Evolutionary conservation across 2,888 invertebrate species (phyloP).

Genomic region (Graphium colonna): DNA sequence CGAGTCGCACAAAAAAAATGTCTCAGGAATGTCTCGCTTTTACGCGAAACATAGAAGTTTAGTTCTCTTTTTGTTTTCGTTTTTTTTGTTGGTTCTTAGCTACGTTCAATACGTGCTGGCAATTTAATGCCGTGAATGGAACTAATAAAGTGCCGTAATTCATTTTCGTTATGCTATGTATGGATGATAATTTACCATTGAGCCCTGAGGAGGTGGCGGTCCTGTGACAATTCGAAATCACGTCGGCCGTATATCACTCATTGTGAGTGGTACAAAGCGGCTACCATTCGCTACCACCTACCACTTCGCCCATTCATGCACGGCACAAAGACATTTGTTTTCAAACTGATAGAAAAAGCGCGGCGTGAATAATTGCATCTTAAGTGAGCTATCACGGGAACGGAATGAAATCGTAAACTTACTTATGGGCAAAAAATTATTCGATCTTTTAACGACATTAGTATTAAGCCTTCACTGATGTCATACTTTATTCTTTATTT

Average conservation of each 20-base stretch:
- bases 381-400: conserved; percentile 41
- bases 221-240: conserved; percentile 72
- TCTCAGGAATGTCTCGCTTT: conserved; percentile 1
- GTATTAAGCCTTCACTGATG: conserved; percentile 44
- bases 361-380: conserved; percentile 66
- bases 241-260: conserved; percentile 78
- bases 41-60: not conserved
- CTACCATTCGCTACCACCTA: conserved; percentile 68
- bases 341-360: conserved; percentile 61
- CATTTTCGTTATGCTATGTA: conserved; percentile 77
- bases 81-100: not conserved
- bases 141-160: conserved; percentile 73
- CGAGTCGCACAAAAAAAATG: not conserved
- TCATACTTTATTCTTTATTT: not conserved
- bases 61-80: not conserved
- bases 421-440: not conserved
- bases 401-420: conserved; percentile 1
- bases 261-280: conserved; percentile 74
- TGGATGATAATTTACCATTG: conserved; percentile 76
- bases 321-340: conserved; percentile 74
- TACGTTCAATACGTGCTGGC: conserved; percentile 19
- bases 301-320: conserved; percentile 61
- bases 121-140: conserved; percentile 35
- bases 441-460: too few species aligned
- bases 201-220: conserved; percentile 53